Conservation (phyloP, 1,140 invertebrate genomes). For the Diploscapter pachys region DNA sequence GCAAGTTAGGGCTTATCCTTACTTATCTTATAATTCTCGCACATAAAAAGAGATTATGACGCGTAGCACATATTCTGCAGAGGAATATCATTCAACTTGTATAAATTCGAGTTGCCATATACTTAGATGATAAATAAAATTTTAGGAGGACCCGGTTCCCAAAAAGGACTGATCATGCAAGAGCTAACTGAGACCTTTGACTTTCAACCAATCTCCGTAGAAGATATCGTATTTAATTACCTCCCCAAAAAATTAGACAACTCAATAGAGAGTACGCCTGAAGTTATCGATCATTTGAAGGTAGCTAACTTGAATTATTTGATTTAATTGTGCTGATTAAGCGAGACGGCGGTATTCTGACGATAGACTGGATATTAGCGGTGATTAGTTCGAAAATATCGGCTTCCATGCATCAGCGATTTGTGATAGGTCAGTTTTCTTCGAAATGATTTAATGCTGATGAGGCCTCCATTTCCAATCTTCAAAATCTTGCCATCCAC, state of each 20-base stretch:
- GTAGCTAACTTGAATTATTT: background rate
- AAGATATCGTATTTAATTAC: slow-evolving; percentile 15
- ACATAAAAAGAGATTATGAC: background rate
- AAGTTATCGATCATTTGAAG: slow-evolving; percentile 10
- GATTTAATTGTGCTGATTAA: background rate
- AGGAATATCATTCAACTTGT: background rate
- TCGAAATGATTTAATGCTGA: background rate
- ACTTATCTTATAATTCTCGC: background rate
- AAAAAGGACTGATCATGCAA: slow-evolving; percentile 11
- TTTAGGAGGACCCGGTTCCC: slow-evolving; percentile 15
- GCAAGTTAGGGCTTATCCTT: background rate
- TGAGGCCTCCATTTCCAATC: no score
- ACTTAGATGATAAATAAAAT: background rate
- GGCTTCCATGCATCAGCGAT: slow-evolving; percentile 5
- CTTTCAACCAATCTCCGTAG: slow-evolving; percentile 7
- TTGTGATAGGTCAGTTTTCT: slow-evolving; percentile 7
- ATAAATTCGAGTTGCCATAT: background rate
- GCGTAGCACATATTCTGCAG: background rate
- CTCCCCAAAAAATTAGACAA: slow-evolving; percentile 19
- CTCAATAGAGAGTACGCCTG: slow-evolving; percentile 6
- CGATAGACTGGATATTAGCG: slow-evolving; percentile 14
- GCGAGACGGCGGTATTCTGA: background rate
- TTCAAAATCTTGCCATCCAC: no score
- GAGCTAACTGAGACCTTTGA: slow-evolving; percentile 5
- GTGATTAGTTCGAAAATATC: slow-evolving; percentile 18